Base-by-base conservation (phyloP, 2,113 vertebrate species). In the Hippoglossus stenolepis region DNA sequence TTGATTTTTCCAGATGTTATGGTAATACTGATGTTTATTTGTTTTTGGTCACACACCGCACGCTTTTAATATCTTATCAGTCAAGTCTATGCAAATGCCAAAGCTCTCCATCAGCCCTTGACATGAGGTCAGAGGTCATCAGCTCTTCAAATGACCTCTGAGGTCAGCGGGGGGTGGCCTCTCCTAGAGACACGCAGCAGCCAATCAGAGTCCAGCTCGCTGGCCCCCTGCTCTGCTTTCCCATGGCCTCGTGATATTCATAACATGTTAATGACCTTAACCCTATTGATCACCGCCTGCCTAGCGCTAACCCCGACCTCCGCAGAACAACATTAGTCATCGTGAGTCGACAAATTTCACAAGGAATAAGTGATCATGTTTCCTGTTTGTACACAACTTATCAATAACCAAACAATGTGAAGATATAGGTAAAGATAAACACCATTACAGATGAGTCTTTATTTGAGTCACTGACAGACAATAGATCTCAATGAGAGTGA, bases 191-290 rank as follows among this genome's bases (percentile, higher is more conserved):
- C 60, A 43, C 61, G 23, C 60, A 73, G 38, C 73, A 77, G 80
- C 92, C 92, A 92, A 92, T 93, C 74, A 75, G 74, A 85, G 23
- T 5, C 23, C 67, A 70, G 73, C 65, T 43, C 6, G 21, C 17
- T 31, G 38, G 59, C 78, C 79, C 59, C 69, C 82, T 80, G 58
- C 74, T 76, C 84, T 53, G 70, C 85, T 92, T 93, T 94, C 91
- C 89, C 91, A 92, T 79, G 89, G 79, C 84, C 90, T 71, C 17
- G 12, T 70, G 81, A 81, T 91, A 93, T 94, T 94, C 93, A 93
- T 82, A 86, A 87, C 89, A 94, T 94, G 89, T 76, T 93, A 94
- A 95, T 94, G 90, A 93, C 91, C 87, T 89, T 91, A 90, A 89
- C 88, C 86, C 72, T 90, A 93, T 93, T 91, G 93, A 93, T 93